Conservation (phyloP, 2,113 vertebrate genomes). For the Mormoops blainvillei region DNA sequence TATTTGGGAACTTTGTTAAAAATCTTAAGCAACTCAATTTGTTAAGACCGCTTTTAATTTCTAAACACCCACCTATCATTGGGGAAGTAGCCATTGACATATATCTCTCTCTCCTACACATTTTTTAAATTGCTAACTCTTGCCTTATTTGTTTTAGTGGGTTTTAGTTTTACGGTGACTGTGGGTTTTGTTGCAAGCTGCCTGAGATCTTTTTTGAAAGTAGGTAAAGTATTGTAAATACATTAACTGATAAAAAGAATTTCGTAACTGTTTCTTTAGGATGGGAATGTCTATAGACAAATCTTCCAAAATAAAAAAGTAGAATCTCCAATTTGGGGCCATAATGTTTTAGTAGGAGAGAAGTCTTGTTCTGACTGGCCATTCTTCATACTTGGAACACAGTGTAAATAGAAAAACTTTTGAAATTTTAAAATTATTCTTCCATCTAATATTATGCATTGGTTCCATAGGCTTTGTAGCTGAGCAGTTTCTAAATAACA, state of each 20-base stretch:
- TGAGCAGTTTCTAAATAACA: slow-evolving; percentile 96
- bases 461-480: slow-evolving; percentile 90
- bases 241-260: background rate
- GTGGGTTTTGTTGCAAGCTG: background rate
- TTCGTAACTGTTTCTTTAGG: slow-evolving; percentile 21
- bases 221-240: slow-evolving; percentile 4
- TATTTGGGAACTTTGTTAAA: slow-evolving; percentile 3
- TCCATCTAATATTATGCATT: slow-evolving; percentile 65
- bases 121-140: background rate
- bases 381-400: background rate
- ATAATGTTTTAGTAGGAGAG: background rate
- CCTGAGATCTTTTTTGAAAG: slow-evolving; percentile 5
- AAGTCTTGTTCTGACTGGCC: slow-evolving; percentile 34
- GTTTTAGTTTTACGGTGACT: slow-evolving; percentile 8
- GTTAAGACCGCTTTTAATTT: slow-evolving; percentile 24
- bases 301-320: slow-evolving; percentile 24
- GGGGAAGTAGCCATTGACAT: background rate
- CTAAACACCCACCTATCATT: background rate
- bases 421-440: slow-evolving; percentile 49
- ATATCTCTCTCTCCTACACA: background rate
- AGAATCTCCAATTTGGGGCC: background rate
- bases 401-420: slow-evolving; percentile 21
- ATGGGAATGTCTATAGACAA: background rate
- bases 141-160: background rate
- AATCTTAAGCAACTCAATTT: slow-evolving; percentile 24